Evolutionary conservation across 2,113 vertebrate genomes (phyloP), one percentile per base, ranked within the genome.

Genomic region (Spea bombifrons): DNA sequence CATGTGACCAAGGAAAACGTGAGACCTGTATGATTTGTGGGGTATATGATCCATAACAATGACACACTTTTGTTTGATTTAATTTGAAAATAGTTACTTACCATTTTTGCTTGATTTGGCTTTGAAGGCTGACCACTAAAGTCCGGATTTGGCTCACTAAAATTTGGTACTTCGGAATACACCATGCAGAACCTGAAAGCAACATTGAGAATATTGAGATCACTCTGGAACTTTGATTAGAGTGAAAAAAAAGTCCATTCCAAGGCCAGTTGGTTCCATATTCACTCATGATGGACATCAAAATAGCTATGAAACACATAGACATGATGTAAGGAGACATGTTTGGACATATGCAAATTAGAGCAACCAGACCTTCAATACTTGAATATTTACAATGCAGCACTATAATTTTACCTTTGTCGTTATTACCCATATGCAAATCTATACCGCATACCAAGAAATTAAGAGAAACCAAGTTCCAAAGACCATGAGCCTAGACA

Each of bases 121-220:
- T 91, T 90, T 83, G 90, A 92, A 8, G 80, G 76, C 86, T 95
- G 95, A 81, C 90, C 82, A 7, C 91, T 2, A 82, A 96, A 91
- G 59, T 98, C 97, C 0, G 90, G 91, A 86, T 96, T 99, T 85
- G 96, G 96, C 80, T 99, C 97, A 46, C 97, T 99, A 90, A 99
- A 99, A 89, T 99, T 99, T 85, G 97, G 97, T 86, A 98, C 93
- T 92, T 99, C 97, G 61, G 97, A 99, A 85, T 98, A 99, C 47
- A 99, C 96, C 97, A 99, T 99, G 84, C 97, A 99, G 89, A 99
- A 99, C 85, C 97, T 99, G 86, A 13, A 80, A 68, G 82, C 55
- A 83, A 57, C 45, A 84, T 83, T 69, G 0, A 71, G 3, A 2
- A 70, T 64, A 69, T 75, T 30, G 3, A 83, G 4, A 0, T 12